Percentiles rank a stretch among this genome's conserved stretches.
Evolutionary conservation across 2,113 vertebrate genomes (phyloP).

Genomic region (Stigmatopora argus): DNA sequence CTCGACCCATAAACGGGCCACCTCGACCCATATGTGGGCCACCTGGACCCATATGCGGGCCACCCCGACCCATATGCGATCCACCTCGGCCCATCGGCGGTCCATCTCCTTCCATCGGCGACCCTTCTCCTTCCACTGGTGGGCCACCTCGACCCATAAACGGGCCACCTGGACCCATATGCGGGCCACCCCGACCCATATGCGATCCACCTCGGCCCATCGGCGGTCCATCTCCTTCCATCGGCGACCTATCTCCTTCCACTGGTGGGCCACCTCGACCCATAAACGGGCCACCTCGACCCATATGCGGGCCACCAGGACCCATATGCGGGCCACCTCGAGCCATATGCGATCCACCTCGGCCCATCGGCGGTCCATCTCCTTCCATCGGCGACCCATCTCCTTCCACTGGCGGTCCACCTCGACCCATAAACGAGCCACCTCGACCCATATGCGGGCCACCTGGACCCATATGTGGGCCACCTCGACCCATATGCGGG

Average conservation of each 20-base stretch:
- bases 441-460: conserved; percentile 50
- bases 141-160: conserved; percentile 58
- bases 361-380: conserved; percentile 41
- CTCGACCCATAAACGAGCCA: no score
- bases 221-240: conserved; percentile 62
- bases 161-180: conserved; percentile 25
- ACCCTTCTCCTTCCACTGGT: conserved; percentile 29
- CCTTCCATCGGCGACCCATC: conserved; percentile 24
- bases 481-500: conserved; percentile 41
- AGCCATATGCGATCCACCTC: conserved; percentile 61
- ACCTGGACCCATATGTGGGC: conserved; percentile 47
- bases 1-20: conserved; percentile 36
- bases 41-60: conserved; percentile 23
- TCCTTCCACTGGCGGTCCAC: no score
- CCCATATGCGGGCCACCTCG: conserved; percentile 55
- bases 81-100: conserved; percentile 55
- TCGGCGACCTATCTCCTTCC: conserved; percentile 21
- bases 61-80: conserved; percentile 42
- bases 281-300: conserved; percentile 24
- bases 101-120: conserved; percentile 59
- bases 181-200: conserved; percentile 63
- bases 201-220: conserved; percentile 26
- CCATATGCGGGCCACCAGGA: conserved; percentile 26
- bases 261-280: conserved; percentile 59
- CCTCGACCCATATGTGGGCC: conserved; percentile 36